A percentile compares a stretch with the other conserved stretches of the same genome.
Conservation (phyloP, 2,888 invertebrate species). For the Thymelicus sylvestris region DNA sequence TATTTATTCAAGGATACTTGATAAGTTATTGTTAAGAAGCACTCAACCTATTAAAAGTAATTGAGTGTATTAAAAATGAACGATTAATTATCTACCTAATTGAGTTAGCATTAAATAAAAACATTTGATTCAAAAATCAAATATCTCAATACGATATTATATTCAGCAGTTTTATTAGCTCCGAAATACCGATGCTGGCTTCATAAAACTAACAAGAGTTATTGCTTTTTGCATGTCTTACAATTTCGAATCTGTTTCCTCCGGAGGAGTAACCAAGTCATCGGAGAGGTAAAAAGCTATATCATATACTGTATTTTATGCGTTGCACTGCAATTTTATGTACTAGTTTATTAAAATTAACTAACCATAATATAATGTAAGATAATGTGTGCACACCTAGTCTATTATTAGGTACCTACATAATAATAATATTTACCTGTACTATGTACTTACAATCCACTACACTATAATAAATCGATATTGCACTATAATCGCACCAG, state of each 20-base stretch:
- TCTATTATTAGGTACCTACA: no score
- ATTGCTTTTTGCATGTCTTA: slow-evolving; percentile 89
- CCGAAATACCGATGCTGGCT: background rate
- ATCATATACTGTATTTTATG: slow-evolving; percentile 34
- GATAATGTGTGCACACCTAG: background rate
- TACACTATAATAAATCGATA: background rate
- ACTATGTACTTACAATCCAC: background rate
- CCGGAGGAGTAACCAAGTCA: slow-evolving; percentile 87
- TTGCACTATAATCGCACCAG: background rate
- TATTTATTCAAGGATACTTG: background rate
- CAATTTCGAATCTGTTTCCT: slow-evolving; percentile 87
- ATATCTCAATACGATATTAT: background rate
- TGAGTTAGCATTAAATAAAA: background rate
- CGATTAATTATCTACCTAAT: no score
- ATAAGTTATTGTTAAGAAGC: background rate
- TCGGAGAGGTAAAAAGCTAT: slow-evolving; percentile 79
- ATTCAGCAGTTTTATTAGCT: slow-evolving; percentile 4
- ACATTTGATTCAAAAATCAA: background rate
- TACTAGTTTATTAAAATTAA: background rate
- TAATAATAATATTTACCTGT: background rate
- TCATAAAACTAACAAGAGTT: slow-evolving; percentile 72
- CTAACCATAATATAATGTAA: slow-evolving; percentile 4
- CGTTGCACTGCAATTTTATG: slow-evolving; percentile 9
- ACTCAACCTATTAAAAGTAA: background rate
- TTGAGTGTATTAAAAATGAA: background rate